Conservation (phyloP, 1,140 invertebrate species). For the Piezodorus guildinii region DNA sequence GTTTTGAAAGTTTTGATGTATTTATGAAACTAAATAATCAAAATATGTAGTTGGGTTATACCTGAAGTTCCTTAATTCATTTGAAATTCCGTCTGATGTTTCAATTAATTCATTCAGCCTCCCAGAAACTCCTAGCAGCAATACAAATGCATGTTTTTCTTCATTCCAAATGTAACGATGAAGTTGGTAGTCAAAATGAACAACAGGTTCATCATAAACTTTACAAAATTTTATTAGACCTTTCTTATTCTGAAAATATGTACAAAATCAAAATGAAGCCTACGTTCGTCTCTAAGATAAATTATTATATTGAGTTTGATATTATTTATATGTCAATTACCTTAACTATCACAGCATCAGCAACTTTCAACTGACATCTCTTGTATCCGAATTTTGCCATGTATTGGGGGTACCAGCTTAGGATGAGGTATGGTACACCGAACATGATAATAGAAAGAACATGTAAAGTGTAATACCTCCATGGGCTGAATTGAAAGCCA, state of each 20-base stretch:
- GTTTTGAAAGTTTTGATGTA: too few relatives aligned
- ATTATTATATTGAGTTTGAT: slow-evolving; percentile 18
- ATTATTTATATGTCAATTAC: slow-evolving; percentile 37
- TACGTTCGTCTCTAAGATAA: background rate
- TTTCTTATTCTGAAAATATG: slow-evolving; percentile 18
- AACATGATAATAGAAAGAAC: slow-evolving; percentile 8
- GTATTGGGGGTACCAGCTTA: slow-evolving; percentile 76
- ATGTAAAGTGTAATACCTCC: slow-evolving; percentile 13
- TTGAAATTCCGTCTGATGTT: slow-evolving; percentile 7
- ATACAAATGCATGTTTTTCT: slow-evolving; percentile 5
- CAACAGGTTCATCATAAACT: slow-evolving; percentile 16
- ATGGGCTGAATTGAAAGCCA: background rate
- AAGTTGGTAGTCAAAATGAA: slow-evolving; percentile 21
- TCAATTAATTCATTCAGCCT: slow-evolving; percentile 16
- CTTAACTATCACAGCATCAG: slow-evolving; percentile 62
- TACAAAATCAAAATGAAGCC: background rate
- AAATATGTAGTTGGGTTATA: background rate
- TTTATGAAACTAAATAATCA: too few relatives aligned
- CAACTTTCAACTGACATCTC: slow-evolving; percentile 50
- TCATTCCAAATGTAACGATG: slow-evolving; percentile 18
- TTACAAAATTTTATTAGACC: slow-evolving; percentile 17
- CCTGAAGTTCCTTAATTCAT: slow-evolving; percentile 1
- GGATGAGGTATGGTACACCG: slow-evolving; percentile 41
- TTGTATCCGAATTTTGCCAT: slow-evolving; percentile 45
- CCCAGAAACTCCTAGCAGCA: slow-evolving; percentile 16